Conservation (phyloP, 2,113 vertebrate genomes). For the Caretta caretta region DNA sequence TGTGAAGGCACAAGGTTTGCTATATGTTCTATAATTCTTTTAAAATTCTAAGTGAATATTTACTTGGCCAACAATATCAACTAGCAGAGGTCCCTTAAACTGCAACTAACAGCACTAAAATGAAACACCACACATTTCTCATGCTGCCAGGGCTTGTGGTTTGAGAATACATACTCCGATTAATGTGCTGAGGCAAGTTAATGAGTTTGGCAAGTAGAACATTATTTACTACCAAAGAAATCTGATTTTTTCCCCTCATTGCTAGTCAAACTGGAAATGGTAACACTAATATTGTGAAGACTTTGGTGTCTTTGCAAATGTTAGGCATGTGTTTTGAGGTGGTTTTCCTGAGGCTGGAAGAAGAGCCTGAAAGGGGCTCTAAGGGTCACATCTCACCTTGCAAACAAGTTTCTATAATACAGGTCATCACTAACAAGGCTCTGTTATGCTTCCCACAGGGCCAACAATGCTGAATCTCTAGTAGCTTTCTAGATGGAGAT, state of each 20-base stretch:
- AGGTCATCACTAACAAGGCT: not conserved
- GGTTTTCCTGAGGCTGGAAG: not conserved
- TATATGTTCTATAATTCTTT: not conserved
- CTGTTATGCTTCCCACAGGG: not conserved
- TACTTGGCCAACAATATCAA: not conserved
- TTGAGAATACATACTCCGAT: not conserved
- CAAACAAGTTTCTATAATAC: not conserved
- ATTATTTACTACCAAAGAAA: not conserved
- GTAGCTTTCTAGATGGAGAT: not conserved
- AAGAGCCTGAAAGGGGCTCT: not conserved
- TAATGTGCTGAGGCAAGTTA: accelerated
- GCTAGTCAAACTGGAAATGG: not conserved
- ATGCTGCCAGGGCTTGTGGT: not conserved
- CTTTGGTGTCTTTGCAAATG: not conserved
- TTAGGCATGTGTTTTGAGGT: not conserved
- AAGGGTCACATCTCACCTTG: not conserved
- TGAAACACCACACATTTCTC: not conserved
- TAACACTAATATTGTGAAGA: not conserved
- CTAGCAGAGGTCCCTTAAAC: not conserved
- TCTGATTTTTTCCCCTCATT: not conserved
- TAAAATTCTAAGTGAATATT: not conserved
- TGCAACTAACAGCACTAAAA: not conserved
- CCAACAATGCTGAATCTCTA: not conserved
- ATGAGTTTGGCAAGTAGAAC: not conserved
- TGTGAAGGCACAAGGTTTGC: not conserved